Evolutionary conservation across 2,113 vertebrate genomes (phyloP).

Genomic region (Rhegmatorhina hoffmannsi): DNA sequence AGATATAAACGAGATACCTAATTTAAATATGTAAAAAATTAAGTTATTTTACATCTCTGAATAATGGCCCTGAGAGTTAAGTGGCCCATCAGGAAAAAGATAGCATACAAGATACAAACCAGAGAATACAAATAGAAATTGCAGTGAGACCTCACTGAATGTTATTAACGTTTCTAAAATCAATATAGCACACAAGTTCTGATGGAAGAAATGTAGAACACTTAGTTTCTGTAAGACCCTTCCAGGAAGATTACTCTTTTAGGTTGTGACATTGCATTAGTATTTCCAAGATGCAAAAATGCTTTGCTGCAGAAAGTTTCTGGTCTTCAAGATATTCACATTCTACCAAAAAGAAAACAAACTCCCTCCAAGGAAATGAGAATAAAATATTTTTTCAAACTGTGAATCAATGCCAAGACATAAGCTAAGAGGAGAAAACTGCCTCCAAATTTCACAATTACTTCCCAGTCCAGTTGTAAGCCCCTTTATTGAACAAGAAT

Average conservation of each 20-base stretch:
- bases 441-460: background rate
- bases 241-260: background rate
- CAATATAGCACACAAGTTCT: background rate
- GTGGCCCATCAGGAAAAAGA: background rate
- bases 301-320: background rate
- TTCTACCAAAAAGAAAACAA: background rate
- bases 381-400: background rate
- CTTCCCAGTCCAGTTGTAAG: background rate
- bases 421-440: background rate
- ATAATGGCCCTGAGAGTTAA: background rate
- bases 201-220: background rate
- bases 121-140: background rate
- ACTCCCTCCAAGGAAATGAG: background rate
- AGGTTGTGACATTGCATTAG: background rate
- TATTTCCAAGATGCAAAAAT: background rate
- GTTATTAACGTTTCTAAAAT: background rate
- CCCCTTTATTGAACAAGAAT: background rate
- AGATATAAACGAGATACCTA: background rate
- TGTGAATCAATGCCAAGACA: accelerated
- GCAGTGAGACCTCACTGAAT: background rate
- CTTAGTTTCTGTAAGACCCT: background rate
- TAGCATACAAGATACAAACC: background rate
- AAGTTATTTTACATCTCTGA: background rate
- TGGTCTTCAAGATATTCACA: background rate
- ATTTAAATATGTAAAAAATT: background rate